A percentile compares a stretch with the other conserved stretches of the same genome.
phyloP scores from a whole-genome alignment of 2,797 vertebrate species.

The Babyrousa celebensis region DNA sequence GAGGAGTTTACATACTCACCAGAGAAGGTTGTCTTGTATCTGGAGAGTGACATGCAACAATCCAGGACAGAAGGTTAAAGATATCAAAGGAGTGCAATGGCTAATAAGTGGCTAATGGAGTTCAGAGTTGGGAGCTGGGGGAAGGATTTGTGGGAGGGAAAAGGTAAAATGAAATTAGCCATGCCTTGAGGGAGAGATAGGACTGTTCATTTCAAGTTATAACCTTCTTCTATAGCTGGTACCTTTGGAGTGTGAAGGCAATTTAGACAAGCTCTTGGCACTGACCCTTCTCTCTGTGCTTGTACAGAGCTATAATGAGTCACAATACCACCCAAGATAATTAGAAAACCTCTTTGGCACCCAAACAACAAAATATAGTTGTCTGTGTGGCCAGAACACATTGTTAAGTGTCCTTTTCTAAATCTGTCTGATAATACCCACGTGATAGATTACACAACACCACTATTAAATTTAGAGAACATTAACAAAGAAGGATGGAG shows the following conservation, averaged over 20 bases:
- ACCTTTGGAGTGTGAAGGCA: not conserved
- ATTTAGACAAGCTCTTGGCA: not conserved
- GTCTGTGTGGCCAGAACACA: conserved; percentile 1
- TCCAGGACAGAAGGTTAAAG: not conserved
- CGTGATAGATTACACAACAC: conserved; percentile 48
- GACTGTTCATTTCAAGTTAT: not conserved
- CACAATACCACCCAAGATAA: conserved; percentile 43
- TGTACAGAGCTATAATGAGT: not conserved
- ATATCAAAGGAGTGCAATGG: not conserved
- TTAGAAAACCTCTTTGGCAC: conserved; percentile 58
- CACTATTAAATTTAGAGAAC: conserved; percentile 44
- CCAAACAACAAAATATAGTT: conserved; percentile 42
- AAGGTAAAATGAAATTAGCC: not conserved
- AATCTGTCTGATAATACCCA: conserved; percentile 25
- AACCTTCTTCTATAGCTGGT: not conserved
- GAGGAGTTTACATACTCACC: not conserved
- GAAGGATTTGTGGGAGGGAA: not conserved
- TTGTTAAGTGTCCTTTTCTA: conserved; percentile 8
- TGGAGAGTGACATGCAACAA: not conserved
- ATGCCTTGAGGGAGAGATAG: not conserved
- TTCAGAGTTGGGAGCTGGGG: not conserved
- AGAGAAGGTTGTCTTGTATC: not conserved
- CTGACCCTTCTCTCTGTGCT: not conserved
- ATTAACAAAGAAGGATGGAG: conserved; percentile 25
- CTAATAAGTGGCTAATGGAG: not conserved